Evolutionary conservation across 1,140 invertebrate species (phyloP).

Genomic region (Copidosoma floridanum): DNA sequence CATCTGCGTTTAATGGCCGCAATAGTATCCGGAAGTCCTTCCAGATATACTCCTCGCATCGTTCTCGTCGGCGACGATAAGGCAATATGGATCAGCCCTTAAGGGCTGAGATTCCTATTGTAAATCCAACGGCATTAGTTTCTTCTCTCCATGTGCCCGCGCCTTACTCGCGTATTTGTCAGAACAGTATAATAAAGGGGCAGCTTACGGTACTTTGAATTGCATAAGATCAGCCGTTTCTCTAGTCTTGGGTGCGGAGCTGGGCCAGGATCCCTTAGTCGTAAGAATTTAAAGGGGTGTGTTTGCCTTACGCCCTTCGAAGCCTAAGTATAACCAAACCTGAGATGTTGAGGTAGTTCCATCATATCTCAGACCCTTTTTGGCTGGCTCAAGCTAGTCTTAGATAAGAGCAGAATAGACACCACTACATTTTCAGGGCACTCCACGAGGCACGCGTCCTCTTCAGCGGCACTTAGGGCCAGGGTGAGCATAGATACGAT

Average conservation of each 20-base stretch:
- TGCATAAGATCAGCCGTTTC: background rate
- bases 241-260: background rate
- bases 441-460: too few species aligned
- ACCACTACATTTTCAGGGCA: too few species aligned
- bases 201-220: conserved; percentile 2
- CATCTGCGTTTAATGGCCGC: conserved; percentile 3
- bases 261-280: background rate
- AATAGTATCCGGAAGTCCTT: conserved; percentile 11
- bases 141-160: background rate
- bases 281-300: conserved; percentile 2
- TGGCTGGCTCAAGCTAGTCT: too few species aligned
- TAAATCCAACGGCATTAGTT: background rate
- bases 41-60: conserved; percentile 14
- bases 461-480: too few species aligned
- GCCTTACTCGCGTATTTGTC: background rate
- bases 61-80: conserved; percentile 15
- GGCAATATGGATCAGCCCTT: conserved; percentile 23
- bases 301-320: background rate
- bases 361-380: too few species aligned
- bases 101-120: conserved; percentile 3
- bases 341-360: background rate
- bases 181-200: background rate
- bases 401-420: too few species aligned
- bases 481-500: too few species aligned
- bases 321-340: background rate